Base-by-base conservation (phyloP, 2,113 vertebrate species). In the Corythoichthys haematopterus region DNA sequence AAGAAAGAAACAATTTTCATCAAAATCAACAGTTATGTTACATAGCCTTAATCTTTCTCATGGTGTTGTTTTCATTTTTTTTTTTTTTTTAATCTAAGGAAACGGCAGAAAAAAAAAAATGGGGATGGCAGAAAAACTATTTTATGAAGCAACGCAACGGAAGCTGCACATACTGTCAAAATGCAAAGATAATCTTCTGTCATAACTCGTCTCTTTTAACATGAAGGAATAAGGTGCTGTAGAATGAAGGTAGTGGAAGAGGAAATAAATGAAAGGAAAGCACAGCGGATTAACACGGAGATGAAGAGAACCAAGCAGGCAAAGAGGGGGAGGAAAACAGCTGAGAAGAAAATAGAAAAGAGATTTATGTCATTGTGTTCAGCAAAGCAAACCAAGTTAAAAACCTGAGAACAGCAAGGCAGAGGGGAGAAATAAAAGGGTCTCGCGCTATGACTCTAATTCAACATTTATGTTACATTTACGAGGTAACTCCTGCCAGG, bases 361-460 rank as follows among this genome's bases (percentile, higher is more conserved):
- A 59, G 69, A 71, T 71, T 69, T 66, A 47, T 71, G 65, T 66
- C 64, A 70, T 65, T 68, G 66, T 72, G 69, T 43, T 64, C 59
- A 73, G 63, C 16, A 55, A 61, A 67, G 38, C 64, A 72, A 71
- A 68, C 9, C 3, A 15, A 65, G 53, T 69, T 65, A 55, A 43
- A 68, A 65, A 78, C 36, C 28, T 16, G 36, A 11, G 4, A 14
- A 51, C 38, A 64, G 63, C 50, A 47, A 63, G 20, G 35, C 38
- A 6, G 4, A 16, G 15, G 14, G 13, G 8, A 13, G 40, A 46
- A 16, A 60, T 7, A 62, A 20, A 46, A 45, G 10, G 53, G 6
- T 10, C 10, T 35, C 3, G 14, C 35, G 45, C 20, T 46, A 12
- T 46, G 15, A 36, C 8, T 36, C 3, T 48, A 8, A 8, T 38